These are phyloP conservation scores for Drosophila nebulosa DNA, from an alignment of 1,140 invertebrate genomes.

Conservation along the genomic window DNA sequence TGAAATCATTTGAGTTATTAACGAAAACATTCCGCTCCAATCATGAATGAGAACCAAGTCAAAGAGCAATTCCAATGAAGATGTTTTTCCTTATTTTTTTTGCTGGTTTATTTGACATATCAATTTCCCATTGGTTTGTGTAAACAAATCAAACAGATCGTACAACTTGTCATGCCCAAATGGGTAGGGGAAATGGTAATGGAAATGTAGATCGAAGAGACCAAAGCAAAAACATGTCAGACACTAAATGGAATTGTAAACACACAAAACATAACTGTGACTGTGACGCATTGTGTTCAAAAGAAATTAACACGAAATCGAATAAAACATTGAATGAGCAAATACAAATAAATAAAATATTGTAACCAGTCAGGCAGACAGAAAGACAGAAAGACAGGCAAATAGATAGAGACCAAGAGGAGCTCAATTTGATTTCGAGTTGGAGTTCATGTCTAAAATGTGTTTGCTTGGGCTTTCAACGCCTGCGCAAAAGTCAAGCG, in stretches of 20 bases:
- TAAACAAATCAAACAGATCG: constrained; percentile 73
- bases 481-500: constrained; percentile 75
- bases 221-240: constrained; percentile 45
- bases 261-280: constrained; percentile 44
- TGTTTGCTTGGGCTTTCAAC: constrained; percentile 68
- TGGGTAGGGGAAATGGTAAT: not conserved
- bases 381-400: not conserved
- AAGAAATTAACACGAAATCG: constrained; percentile 70
- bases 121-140: constrained; percentile 58
- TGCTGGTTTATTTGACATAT: constrained; percentile 59
- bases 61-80: constrained; percentile 19
- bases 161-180: constrained; percentile 73
- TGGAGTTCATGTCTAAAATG: constrained; percentile 36
- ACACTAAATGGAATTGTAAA: constrained; percentile 78
- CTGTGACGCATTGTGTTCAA: constrained; percentile 69
- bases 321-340: constrained; percentile 52
- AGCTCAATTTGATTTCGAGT: constrained; percentile 61
- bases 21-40: not conserved
- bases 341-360: constrained; percentile 28
- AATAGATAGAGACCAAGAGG: constrained; percentile 10
- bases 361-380: constrained; percentile 17
- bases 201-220: constrained; percentile 46
- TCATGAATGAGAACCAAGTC: constrained; percentile 12
- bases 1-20: not conserved
- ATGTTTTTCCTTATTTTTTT: constrained; percentile 19